These are phyloP conservation scores for Astreopora myriophthalma DNA, from an alignment of 64 coral and sea anemone genomes.

Conservation along the genomic window DNA sequence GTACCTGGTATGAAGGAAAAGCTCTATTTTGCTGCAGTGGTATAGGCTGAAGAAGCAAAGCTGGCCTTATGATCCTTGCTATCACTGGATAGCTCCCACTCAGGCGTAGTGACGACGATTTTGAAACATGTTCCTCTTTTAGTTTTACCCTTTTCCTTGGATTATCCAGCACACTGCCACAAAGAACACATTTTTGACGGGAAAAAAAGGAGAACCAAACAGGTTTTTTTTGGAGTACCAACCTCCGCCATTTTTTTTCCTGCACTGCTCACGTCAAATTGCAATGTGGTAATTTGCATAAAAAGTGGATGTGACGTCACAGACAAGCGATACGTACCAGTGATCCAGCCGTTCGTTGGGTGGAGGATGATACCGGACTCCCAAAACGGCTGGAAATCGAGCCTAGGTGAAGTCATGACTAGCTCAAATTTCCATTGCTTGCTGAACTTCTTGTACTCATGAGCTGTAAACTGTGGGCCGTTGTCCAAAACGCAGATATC, in stretches of 20 bases:
- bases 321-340: background rate
- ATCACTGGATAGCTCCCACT: background rate
- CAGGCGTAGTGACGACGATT: background rate
- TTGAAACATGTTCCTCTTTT: background rate
- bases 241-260: no score
- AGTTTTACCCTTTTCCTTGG: slow-evolving; percentile 9
- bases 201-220: no score
- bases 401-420: background rate
- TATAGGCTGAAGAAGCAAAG: background rate
- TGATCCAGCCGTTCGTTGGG: no score
- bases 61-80: background rate
- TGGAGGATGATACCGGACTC: no score
- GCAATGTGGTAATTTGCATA: no score
- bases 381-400: no score
- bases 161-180: background rate
- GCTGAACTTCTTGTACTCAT: no score
- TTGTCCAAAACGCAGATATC: background rate
- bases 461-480: background rate
- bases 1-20: background rate
- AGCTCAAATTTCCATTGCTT: no score
- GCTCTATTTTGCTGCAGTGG: background rate
- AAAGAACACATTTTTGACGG: no score
- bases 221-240: no score
- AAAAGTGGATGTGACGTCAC: background rate
- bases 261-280: no score